phyloP scores from a whole-genome alignment of 1,140 invertebrate genomes.

The Ectropis grisescens region DNA sequence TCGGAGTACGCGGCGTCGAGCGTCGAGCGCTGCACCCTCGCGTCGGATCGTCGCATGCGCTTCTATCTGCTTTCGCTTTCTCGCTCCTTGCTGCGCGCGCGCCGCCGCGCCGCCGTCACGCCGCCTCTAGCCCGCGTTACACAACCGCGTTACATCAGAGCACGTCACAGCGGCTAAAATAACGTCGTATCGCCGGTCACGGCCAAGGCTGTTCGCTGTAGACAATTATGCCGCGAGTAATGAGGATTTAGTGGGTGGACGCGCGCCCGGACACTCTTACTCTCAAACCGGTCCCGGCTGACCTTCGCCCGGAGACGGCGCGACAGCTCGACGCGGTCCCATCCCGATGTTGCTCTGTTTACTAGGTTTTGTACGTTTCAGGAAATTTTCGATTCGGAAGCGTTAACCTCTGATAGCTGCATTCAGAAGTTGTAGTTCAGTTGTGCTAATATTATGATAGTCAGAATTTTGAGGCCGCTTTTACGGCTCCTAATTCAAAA shows the following conservation, averaged over 20 bases:
- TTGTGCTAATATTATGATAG: no score
- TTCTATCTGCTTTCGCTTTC: constrained; percentile 29
- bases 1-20: constrained; percentile 1
- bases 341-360: no score
- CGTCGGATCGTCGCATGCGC: constrained; percentile 52
- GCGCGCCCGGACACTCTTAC: constrained; percentile 56
- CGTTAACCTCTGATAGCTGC: no score
- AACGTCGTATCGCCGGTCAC: constrained; percentile 58
- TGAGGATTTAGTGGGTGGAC: constrained; percentile 66
- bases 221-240: constrained; percentile 58
- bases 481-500: no score
- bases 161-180: constrained; percentile 60
- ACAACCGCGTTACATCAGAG: constrained; percentile 57
- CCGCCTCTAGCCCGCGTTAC: constrained; percentile 40
- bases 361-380: no score
- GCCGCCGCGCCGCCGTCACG: constrained; percentile 43
- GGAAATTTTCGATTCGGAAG: no score
- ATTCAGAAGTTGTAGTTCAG: no score
- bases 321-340: constrained; percentile 4
- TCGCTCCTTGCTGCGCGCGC: constrained; percentile 26
- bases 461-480: no score
- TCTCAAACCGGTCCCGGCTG: constrained; percentile 52
- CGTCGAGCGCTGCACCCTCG: constrained; percentile 33
- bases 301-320: constrained; percentile 37
- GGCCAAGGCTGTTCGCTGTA: constrained; percentile 58